Conservation (phyloP, 1,140 invertebrate species). For the Panulirus ornatus region DNA sequence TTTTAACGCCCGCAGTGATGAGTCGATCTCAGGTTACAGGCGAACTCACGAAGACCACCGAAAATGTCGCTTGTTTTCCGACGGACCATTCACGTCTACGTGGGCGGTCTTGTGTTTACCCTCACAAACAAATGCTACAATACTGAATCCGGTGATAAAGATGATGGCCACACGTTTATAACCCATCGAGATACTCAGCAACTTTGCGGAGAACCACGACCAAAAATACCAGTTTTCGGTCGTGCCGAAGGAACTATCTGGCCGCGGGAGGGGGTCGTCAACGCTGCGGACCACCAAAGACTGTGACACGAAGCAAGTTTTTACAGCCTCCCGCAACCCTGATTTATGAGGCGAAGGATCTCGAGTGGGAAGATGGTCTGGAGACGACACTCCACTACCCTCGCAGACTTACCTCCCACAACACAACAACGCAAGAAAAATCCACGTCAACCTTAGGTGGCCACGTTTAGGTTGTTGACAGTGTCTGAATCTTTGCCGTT, state of each 20-base stretch:
- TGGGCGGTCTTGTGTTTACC: neutral
- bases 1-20: constrained; percentile 55
- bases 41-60: constrained; percentile 23
- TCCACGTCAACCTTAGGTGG: neutral
- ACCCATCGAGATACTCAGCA: too few relatives aligned
- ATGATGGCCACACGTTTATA: too few relatives aligned
- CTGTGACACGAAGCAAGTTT: constrained; percentile 24
- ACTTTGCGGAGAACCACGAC: neutral
- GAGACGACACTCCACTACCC: neutral
- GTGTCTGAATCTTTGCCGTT: too few relatives aligned
- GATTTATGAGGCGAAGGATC: constrained; percentile 24
- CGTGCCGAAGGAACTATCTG: neutral
- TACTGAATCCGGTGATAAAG: too few relatives aligned
- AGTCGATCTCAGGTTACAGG: constrained; percentile 37
- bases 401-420: too few relatives aligned
- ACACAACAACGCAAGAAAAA: neutral
- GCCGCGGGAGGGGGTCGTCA: constrained; percentile 32
- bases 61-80: neutral
- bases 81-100: neutral
- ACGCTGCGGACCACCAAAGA: constrained; percentile 43
- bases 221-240: neutral
- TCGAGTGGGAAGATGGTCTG: neutral
- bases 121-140: too few relatives aligned
- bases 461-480: neutral
- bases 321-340: constrained; percentile 1